phyloP scores from a whole-genome alignment of 1,140 invertebrate species.

The Maniola jurtina region DNA sequence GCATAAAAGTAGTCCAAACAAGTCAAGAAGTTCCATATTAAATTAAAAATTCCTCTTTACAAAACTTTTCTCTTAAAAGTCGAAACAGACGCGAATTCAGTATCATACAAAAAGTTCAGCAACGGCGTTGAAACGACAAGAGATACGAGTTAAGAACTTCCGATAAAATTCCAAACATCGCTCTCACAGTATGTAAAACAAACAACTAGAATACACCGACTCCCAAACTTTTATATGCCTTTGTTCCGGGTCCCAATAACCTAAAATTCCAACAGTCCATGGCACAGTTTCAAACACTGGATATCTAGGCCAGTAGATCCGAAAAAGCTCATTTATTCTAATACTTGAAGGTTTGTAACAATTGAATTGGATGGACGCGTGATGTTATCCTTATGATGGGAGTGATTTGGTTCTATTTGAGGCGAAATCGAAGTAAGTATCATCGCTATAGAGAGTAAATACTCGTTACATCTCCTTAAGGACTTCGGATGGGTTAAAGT shows the following conservation, averaged over 20 bases:
- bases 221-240: conserved; percentile 30
- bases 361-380: neutral
- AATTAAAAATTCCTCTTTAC: neutral
- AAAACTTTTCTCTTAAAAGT: conserved; percentile 1
- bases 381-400: neutral
- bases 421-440: neutral
- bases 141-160: conserved; percentile 7
- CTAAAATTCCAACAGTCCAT: conserved; percentile 25
- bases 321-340: conserved; percentile 25
- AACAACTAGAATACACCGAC: conserved; percentile 14
- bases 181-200: conserved; percentile 25
- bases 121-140: conserved; percentile 10
- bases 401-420: neutral
- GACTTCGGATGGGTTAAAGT: neutral
- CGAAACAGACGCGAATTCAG: neutral
- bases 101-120: neutral
- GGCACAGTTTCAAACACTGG: conserved; percentile 26
- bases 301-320: conserved; percentile 30
- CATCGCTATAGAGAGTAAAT: neutral
- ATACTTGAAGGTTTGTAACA: conserved; percentile 1
- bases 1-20: no score
- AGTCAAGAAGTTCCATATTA: no score
- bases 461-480: neutral
- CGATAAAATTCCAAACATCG: conserved; percentile 7
- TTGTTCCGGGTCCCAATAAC: conserved; percentile 35